phyloP scores from a whole-genome alignment of 1,140 invertebrate genomes.

The Drosophila sucinea region DNA sequence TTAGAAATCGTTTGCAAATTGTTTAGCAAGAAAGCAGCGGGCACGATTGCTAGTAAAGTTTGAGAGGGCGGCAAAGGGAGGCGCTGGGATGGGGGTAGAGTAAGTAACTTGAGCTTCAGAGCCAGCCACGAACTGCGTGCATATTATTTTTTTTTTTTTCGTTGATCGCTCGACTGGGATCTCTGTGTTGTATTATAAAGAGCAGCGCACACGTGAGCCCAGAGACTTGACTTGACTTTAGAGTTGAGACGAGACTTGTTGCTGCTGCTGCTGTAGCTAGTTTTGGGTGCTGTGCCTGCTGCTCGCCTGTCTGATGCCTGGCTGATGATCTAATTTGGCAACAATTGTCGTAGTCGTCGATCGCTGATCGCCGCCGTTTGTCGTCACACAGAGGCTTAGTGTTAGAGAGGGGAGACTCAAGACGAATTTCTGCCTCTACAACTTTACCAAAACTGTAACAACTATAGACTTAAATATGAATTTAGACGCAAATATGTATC shows the following conservation, averaged over 20 bases:
- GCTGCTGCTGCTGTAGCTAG: constrained; percentile 36
- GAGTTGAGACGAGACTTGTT: constrained; percentile 44
- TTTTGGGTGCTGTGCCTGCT: constrained; percentile 37
- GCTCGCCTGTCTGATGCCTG: constrained; percentile 35
- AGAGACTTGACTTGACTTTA: constrained; percentile 30
- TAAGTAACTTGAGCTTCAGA: constrained; percentile 22
- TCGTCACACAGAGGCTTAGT: constrained; percentile 1
- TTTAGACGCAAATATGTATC: too few species aligned
- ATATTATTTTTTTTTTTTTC: constrained; percentile 77
- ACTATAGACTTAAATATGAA: too few species aligned
- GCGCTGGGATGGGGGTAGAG: background rate
- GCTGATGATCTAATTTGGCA: constrained; percentile 83
- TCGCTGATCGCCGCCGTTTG: constrained; percentile 32
- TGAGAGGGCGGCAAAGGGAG: constrained; percentile 5
- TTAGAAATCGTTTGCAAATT: constrained; percentile 81
- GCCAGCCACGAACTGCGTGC: constrained; percentile 76
- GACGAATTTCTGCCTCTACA: too few species aligned
- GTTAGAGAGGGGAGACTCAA: background rate
- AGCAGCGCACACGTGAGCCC: constrained; percentile 43
- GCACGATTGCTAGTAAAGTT: constrained; percentile 48
- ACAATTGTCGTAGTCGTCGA: constrained; percentile 78
- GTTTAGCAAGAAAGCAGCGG: constrained; percentile 72
- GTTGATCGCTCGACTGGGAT: constrained; percentile 47
- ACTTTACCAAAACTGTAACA: too few species aligned
- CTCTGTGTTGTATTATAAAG: constrained; percentile 24